Evolutionary conservation across 2,113 vertebrate genomes (phyloP).

Genomic region (Nicator chloris): DNA sequence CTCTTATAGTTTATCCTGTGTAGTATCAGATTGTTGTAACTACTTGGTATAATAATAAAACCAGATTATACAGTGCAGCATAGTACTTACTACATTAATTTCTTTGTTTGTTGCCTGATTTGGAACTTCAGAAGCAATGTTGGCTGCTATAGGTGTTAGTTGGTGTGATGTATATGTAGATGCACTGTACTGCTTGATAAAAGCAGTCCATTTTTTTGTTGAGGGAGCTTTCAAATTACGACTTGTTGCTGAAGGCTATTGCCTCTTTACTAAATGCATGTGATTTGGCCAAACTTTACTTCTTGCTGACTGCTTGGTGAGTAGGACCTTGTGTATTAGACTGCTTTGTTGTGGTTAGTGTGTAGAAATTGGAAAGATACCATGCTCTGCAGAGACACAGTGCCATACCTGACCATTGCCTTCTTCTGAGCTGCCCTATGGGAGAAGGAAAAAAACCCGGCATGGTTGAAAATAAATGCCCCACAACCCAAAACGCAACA

Average conservation of each 20-base stretch:
- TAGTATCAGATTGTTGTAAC: background rate
- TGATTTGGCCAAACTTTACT: background rate
- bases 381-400: background rate
- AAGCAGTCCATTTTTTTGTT: background rate
- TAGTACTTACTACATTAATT: background rate
- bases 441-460: background rate
- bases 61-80: background rate
- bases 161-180: background rate
- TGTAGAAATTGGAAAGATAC: background rate
- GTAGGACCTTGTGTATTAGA: background rate
- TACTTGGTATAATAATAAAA: background rate
- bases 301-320: background rate
- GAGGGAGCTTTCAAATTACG: background rate
- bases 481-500: background rate
- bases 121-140: background rate
- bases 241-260: background rate
- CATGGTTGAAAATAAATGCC: background rate
- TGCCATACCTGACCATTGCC: background rate
- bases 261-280: background rate
- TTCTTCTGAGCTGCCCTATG: background rate
- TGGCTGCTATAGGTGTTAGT: background rate
- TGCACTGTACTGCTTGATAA: background rate
- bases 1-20: constrained; percentile 21
- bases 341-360: background rate
- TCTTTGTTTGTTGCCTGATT: background rate